These are phyloP conservation scores for Drosophila nr. perissopoda DNA, from an alignment of 2,888 invertebrate species.

Conservation along the genomic window DNA sequence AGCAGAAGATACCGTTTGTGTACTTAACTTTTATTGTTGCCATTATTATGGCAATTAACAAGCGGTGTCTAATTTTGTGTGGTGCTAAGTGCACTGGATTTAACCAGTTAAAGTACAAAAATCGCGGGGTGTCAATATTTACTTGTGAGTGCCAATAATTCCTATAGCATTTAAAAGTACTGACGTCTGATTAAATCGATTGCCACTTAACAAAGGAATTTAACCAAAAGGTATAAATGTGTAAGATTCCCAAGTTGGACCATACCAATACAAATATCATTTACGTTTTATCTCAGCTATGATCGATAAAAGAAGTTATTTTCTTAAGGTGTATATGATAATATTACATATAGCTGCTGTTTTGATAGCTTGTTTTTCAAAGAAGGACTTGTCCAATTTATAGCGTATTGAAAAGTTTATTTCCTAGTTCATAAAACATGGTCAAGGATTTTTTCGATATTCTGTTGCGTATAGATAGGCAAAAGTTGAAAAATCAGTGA, in stretches of 20 bases:
- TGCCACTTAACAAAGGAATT: slow-evolving; percentile 58
- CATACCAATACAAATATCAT: slow-evolving; percentile 4
- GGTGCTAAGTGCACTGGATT: slow-evolving; percentile 77
- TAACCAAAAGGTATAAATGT: slow-evolving; percentile 9
- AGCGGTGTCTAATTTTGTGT: slow-evolving; percentile 41
- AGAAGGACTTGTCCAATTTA: background rate
- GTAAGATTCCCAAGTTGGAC: background rate
- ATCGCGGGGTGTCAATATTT: slow-evolving; percentile 37
- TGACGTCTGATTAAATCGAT: slow-evolving; percentile 19
- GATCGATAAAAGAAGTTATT: background rate
- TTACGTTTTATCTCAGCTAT: background rate
- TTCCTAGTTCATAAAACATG: background rate
- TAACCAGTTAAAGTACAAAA: slow-evolving; percentile 71
- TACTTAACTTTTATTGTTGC: slow-evolving; percentile 23
- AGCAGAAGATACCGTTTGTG: slow-evolving; percentile 8
- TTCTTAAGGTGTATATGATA: background rate
- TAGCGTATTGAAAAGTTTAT: background rate
- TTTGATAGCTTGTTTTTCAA: background rate
- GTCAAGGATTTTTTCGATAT: background rate
- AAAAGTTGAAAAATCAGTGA: accelerated
- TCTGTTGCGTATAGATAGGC: background rate
- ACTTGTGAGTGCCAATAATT: slow-evolving; percentile 41
- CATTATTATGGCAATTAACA: slow-evolving; percentile 50
- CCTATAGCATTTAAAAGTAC: slow-evolving; percentile 25
- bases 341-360: background rate